These are phyloP conservation scores for Myotis brandtii DNA, from an alignment of 2,113 vertebrate species.

Conservation along the genomic window DNA sequence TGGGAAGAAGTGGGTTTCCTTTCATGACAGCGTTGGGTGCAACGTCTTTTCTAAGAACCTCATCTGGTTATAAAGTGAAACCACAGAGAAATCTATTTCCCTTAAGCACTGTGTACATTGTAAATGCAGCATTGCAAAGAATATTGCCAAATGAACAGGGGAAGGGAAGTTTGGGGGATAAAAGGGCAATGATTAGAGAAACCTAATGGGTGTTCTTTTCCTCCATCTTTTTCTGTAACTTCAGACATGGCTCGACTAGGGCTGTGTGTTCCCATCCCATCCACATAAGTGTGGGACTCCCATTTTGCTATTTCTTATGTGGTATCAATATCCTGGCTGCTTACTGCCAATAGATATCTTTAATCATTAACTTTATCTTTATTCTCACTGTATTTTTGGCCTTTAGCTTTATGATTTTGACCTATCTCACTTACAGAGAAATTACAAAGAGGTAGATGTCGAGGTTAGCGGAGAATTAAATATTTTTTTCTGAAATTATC, in stretches of 20 bases:
- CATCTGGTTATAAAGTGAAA: background rate
- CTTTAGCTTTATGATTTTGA: background rate
- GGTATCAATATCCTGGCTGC: background rate
- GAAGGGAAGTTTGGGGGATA: background rate
- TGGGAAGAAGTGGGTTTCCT: constrained; percentile 24
- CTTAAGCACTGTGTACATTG: background rate
- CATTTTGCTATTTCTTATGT: background rate
- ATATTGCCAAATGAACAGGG: background rate
- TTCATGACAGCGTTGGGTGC: background rate
- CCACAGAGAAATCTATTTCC: background rate
- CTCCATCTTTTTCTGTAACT: fast-evolving
- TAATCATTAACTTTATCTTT: background rate
- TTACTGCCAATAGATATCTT: background rate
- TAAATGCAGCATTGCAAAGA: background rate
- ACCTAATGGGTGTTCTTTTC: fast-evolving
- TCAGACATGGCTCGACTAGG: fast-evolving
- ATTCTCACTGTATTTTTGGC: background rate
- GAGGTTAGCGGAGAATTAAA: background rate
- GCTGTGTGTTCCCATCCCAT: fast-evolving
- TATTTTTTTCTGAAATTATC: background rate
- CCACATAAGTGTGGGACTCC: fast-evolving
- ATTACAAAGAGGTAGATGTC: background rate
- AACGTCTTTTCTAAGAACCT: background rate
- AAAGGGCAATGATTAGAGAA: background rate
- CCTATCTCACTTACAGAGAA: constrained; percentile 8